These are phyloP conservation scores for Parnassius mnemosyne DNA, from an alignment of 2,888 invertebrate genomes.

Conservation along the genomic window DNA sequence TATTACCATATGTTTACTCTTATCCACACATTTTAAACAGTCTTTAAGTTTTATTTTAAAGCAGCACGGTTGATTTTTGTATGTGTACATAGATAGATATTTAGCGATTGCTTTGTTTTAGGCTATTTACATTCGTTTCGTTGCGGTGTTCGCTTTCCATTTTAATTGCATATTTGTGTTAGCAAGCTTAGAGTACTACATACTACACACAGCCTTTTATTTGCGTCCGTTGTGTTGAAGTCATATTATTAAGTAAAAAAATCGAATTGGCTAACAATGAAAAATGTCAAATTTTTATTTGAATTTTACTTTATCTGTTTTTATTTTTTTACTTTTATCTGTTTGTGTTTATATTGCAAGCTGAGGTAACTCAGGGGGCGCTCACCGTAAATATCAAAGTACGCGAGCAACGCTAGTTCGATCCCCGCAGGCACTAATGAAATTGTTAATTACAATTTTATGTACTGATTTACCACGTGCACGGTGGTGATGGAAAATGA, in stretches of 20 bases:
- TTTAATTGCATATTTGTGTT: conserved; percentile 25
- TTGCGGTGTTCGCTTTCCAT: conserved; percentile 22
- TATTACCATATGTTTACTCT: neutral
- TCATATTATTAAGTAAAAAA: neutral
- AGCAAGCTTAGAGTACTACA: conserved; percentile 14
- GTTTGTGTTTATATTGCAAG: neutral
- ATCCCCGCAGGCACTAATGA: no score
- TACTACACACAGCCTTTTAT: conserved; percentile 1
- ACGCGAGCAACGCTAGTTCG: no score
- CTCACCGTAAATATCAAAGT: no score
- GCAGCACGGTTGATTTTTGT: neutral
- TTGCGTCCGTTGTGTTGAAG: neutral
- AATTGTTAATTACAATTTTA: no score
- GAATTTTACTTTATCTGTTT: no score
- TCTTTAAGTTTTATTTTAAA: neutral
- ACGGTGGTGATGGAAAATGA: no score
- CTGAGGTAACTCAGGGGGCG: no score
- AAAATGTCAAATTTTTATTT: no score
- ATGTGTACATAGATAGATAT: neutral
- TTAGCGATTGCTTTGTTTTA: neutral
- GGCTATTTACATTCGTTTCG: conserved; percentile 23
- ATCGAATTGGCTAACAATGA: no score
- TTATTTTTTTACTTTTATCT: no score
- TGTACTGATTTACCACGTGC: no score
- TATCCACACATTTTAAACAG: no score